Evolutionary conservation across 2,888 invertebrate genomes (phyloP), one percentile per base, ranked within the genome.

Genomic region (Drosophila conformis): DNA sequence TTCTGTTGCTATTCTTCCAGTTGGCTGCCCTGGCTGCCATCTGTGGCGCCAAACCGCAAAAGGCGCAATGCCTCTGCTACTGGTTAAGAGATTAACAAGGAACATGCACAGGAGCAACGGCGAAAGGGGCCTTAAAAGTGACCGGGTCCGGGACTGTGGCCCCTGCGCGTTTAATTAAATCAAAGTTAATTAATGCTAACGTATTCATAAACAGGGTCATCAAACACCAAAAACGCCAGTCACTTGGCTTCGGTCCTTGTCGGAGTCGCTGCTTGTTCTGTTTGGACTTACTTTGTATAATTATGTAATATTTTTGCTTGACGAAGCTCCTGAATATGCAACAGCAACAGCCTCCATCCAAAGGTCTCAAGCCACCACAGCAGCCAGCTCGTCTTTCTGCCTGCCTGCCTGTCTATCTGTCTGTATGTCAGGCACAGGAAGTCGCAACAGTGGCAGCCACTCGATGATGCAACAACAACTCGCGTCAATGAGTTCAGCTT

Each of bases 111-210:
- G 49, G 31, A 42, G 61, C 49, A 65, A 65, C 71, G 75, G 52
- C 69, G 56, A 80, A 67, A 54, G 72, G 51, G 68, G 71, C 68
- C 65, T 77, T 71, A 60, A 68, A 76, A 85, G 78, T 85, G 84
- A 80, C 86, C 82, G 59, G 69, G 40, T 38, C 29, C 33, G 46
- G 46, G 46, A 25, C 25, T 51, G 57, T 60, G 31, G 18, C 56
- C 73, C 51, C 52, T 59, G 74, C 77, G 71, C 75, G 83, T 90
- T 91, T 91, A 91, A 92, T 91, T 92, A 91, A 91, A 91, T 92
- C 92, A 89, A 89, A 91, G 87, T 90, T 91, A 91, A 91, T 91
- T 92, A 91, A 91, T 90, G 90, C 90, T 87, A 89, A 90, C 87
- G 82, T 88, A 90, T 90, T 90, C 89, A 90, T 89, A 90, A 90